A percentile compares a stretch with the other conserved stretches of the same genome.
Evolutionary conservation across 2,888 invertebrate genomes (phyloP).

Genomic region (Scaptomyza cyrtandrae): DNA sequence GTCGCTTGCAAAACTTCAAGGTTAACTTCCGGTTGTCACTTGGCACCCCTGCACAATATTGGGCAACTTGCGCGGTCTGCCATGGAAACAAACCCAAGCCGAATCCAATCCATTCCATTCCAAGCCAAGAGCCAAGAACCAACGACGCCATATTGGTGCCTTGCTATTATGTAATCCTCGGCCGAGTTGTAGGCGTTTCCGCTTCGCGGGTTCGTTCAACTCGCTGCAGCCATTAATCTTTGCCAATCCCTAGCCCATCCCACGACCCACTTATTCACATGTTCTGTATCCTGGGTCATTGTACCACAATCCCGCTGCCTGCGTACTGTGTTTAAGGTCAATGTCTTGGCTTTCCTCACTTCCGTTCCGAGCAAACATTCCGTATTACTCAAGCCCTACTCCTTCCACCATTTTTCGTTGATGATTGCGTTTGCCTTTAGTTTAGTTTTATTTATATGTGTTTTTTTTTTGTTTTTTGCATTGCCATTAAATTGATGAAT

Average conservation of each 20-base stretch:
- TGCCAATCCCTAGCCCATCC: slow-evolving; percentile 36
- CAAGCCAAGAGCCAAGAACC: slow-evolving; percentile 12
- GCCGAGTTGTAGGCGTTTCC: slow-evolving; percentile 31
- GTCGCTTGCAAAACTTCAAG: slow-evolving; percentile 65
- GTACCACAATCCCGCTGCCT: slow-evolving; percentile 35
- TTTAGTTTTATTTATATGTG: not conserved
- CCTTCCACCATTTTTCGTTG: slow-evolving; percentile 31
- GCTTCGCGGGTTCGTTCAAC: slow-evolving; percentile 66
- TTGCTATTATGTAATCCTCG: slow-evolving; percentile 56
- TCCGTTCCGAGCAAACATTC: slow-evolving; percentile 27
- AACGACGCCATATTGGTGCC: slow-evolving; percentile 49
- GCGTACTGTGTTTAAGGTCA: slow-evolving; percentile 60
- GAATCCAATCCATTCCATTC: slow-evolving; percentile 10
- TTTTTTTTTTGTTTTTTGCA: slow-evolving; percentile 12
- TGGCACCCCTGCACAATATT: slow-evolving; percentile 54
- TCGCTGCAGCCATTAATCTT: slow-evolving; percentile 62
- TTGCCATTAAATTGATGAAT: slow-evolving; percentile 69
- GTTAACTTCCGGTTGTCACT: slow-evolving; percentile 65
- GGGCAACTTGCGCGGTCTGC: slow-evolving; percentile 53
- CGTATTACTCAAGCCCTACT: not conserved
- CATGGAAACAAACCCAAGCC: slow-evolving; percentile 11
- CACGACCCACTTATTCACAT: slow-evolving; percentile 14
- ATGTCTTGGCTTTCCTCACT: slow-evolving; percentile 50
- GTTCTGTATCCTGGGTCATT: slow-evolving; percentile 52
- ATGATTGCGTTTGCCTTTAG: slow-evolving; percentile 45